Conservation (phyloP, 2,797 vertebrate species). For the Scolopax bukidnonensis region DNA sequence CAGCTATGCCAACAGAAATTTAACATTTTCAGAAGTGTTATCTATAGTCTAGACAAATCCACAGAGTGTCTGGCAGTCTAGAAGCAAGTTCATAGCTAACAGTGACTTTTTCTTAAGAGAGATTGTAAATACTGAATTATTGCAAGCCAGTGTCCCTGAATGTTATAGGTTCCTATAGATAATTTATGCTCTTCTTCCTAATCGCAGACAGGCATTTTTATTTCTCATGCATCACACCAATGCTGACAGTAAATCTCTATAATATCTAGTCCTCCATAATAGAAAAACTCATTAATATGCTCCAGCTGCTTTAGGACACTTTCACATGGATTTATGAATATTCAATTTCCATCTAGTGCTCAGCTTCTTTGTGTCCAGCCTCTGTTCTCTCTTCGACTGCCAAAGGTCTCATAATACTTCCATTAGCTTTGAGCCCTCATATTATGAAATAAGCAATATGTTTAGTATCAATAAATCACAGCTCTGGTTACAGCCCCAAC, state of each 20-base stretch:
- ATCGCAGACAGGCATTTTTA: neutral
- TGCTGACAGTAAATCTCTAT: slow-evolving; percentile 20
- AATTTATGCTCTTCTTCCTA: slow-evolving; percentile 11
- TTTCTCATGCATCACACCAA: slow-evolving; percentile 1
- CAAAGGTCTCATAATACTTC: neutral
- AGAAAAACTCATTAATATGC: slow-evolving; percentile 62
- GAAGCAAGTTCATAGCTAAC: neutral
- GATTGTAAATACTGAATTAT: neutral
- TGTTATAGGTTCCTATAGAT: neutral
- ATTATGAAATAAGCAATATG: slow-evolving; percentile 4
- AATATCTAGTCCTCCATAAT: slow-evolving; percentile 15
- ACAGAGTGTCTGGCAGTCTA: neutral
- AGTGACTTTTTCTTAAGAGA: neutral
- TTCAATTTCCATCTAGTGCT: slow-evolving; percentile 50
- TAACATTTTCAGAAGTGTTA: neutral
- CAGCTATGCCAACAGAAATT: neutral
- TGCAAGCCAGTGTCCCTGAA: neutral
- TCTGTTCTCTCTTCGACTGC: neutral
- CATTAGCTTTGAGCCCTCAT: neutral
- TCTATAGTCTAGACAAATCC: slow-evolving; percentile 23
- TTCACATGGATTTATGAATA: slow-evolving; percentile 62
- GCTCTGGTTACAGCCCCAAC: neutral
- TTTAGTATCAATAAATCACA: neutral
- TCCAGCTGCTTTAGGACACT: slow-evolving; percentile 49
- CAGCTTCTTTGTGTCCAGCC: slow-evolving; percentile 39